phyloP scores from a whole-genome alignment of 2,113 vertebrate genomes.

The Myotis davidii region DNA sequence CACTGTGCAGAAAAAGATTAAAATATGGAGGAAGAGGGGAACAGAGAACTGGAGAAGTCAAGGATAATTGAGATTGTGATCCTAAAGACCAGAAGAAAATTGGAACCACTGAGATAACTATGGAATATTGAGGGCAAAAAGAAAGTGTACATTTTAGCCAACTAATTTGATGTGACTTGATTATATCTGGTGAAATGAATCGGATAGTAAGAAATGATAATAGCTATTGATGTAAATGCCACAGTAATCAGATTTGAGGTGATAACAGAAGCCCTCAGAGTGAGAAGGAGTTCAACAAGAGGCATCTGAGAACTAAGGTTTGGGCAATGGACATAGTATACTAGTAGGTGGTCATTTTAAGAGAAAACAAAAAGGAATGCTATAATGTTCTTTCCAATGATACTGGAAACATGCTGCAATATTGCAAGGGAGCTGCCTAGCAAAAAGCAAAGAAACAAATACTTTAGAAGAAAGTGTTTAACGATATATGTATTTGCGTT shows the following conservation, averaged over 20 bases:
- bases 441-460: background rate
- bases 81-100: background rate
- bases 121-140: background rate
- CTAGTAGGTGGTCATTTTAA: background rate
- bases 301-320: background rate
- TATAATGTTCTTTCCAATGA: background rate
- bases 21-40: background rate
- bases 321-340: background rate
- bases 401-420: background rate
- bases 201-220: background rate
- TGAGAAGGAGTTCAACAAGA: background rate
- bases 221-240: background rate
- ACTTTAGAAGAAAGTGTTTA: background rate
- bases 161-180: background rate
- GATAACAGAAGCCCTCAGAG: background rate
- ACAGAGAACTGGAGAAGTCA: background rate
- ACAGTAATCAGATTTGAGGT: background rate
- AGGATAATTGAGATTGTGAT: background rate
- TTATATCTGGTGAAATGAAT: background rate
- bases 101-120: background rate
- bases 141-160: background rate
- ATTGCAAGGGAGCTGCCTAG: background rate
- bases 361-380: background rate
- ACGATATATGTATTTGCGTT: background rate
- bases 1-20: background rate